Conservation (phyloP, 2,888 invertebrate species). For the Empis stercorea region DNA sequence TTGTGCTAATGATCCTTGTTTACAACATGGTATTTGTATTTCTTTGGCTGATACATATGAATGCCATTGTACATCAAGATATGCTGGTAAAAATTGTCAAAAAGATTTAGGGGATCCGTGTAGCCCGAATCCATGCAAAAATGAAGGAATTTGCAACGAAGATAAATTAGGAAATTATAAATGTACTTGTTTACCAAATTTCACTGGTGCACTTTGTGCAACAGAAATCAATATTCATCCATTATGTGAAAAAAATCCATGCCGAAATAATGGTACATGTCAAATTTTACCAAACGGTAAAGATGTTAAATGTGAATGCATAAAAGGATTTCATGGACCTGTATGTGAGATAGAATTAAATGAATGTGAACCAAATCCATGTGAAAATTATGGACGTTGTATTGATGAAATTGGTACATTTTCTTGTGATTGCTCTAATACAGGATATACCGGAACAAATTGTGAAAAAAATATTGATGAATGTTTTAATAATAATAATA, state of each 20-base stretch:
- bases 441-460: conserved; percentile 58
- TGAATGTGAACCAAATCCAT: conserved; percentile 58
- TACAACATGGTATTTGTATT: conserved; percentile 69
- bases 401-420: conserved; percentile 59
- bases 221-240: conserved; percentile 55
- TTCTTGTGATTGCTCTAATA: conserved; percentile 63
- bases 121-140: conserved; percentile 52
- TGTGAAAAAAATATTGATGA: conserved; percentile 74
- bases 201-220: conserved; percentile 58
- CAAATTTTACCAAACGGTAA: conserved; percentile 46
- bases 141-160: conserved; percentile 60
- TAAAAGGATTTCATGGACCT: conserved; percentile 37
- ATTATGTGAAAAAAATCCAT: conserved; percentile 62
- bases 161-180: conserved; percentile 54
- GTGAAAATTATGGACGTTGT: conserved; percentile 61
- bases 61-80: conserved; percentile 73
- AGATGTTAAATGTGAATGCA: conserved; percentile 44
- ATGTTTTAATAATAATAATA: conserved; percentile 48
- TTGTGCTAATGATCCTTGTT: conserved; percentile 68
- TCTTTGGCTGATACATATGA: conserved; percentile 55
- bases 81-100: conserved; percentile 79
- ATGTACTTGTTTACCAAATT: conserved; percentile 56
- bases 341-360: conserved; percentile 53
- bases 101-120: conserved; percentile 67
- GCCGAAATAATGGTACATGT: conserved; percentile 68